Evolutionary conservation across 1,140 invertebrate species (phyloP), one percentile per base, ranked within the genome.

Genomic region (Phthorimaea operculella): DNA sequence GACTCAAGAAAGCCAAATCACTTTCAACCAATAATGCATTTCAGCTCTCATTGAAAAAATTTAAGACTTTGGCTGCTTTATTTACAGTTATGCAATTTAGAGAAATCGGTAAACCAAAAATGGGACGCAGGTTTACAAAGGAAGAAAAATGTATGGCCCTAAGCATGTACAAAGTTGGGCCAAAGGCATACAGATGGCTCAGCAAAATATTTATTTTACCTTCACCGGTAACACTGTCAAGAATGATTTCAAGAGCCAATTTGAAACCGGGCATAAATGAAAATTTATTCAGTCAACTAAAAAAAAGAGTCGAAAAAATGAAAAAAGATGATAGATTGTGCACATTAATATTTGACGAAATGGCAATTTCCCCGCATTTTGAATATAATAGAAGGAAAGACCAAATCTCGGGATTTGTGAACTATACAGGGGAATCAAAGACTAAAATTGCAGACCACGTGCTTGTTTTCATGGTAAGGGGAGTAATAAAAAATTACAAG

Each of bases 291-390:
- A 33, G 58, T 34, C 45, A 68, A 33, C 45, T 80, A 34, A 59
- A 61, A 57, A 63, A 57, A 44, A 58, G 51, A 52, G 55, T 52
- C 2, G 16, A 52, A 42, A 62, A 59, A 49, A 62, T 79, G 61
- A 62, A 56, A 47, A 4, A 11, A 14, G 39, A 50, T 17, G 55
- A 76, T 34, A 75, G 62, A 55, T 45, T 71, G 17, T 76, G 72
- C 50, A 60, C 60, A 8, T 47, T 83, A 15, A 39, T 77, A 17
- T 74, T 79, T 54, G 76, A 62, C 15, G 60, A 62, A 53, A 55
- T 58, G 18, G 12, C 49, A 52, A 6, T 58, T 9, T 52, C 15
- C 6, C 28, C 60, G 0, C 39, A 52, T 52, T 44, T 62, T 33
- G 18, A 45, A 15, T 62, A 51, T 42, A 55, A 54, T 49, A 28